Evolutionary conservation across 2,797 vertebrate species (phyloP), one percentile per base, ranked within the genome.

Genomic region (Alca torda): DNA sequence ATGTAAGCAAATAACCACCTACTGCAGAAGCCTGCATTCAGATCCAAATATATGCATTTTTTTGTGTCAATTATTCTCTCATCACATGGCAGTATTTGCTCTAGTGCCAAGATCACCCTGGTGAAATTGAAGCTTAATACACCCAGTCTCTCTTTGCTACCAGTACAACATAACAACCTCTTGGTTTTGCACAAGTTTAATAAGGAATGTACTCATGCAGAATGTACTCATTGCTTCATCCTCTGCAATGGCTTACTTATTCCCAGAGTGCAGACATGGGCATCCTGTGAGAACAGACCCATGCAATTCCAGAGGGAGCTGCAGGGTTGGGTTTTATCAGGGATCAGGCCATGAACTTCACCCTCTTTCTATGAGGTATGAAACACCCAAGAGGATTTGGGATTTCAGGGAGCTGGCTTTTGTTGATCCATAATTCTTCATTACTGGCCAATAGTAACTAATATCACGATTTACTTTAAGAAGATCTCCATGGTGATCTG

Each of bases 401-500:
- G 70, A 79, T 63, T 86, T 69, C 1, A 0, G 24, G 75, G 74
- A 77, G 53, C 51, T 53, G 25, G 53, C 25, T 84, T 91, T 64
- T 81, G 25, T 57, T 37, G 60, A 84, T 81, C 75, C 61, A 41
- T 31, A 51, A 43, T 16, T 51, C 28, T 95, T 80, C 41, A 7
- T 43, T 60, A 54, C 48, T 21, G 48, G 80, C 91, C 91, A 79
- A 63, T 17, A 85, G 83, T 63, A 87, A 88, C 92, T 89, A 93
- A 88, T 64, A 88, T 4, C 76, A 92, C 93, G 48, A 91, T 92
- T 93, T 87, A 87, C 92, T 89, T 95, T 56, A 81, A 75, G 76
- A 92, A 89, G 73, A 92, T 96, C 95, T 94, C 97, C 95, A 96
- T 94, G 92, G 96, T 94, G 95, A 97, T 96, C 84, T 64, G 59